A percentile compares a stretch with the other conserved stretches of the same genome.
These are phyloP conservation scores for Celastrina argiolus DNA, from an alignment of 2,888 invertebrate species.

Conservation along the genomic window DNA sequence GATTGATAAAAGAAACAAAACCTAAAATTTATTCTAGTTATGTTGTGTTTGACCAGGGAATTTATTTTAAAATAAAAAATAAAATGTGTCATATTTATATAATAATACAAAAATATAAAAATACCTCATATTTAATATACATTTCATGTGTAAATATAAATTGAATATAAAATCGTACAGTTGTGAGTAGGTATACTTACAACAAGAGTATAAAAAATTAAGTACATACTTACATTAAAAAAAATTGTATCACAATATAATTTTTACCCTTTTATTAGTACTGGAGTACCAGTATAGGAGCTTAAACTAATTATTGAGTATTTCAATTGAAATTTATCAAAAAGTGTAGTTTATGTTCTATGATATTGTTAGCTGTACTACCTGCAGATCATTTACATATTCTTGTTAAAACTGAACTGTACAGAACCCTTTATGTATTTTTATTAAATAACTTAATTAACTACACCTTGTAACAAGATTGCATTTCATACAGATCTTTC, in stretches of 20 bases:
- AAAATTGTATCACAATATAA: no score
- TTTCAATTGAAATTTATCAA: not conserved
- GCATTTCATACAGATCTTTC: not conserved
- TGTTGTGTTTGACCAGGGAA: not conserved
- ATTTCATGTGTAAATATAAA: slow-evolving; percentile 3
- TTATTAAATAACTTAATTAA: not conserved
- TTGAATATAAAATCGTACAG: slow-evolving; percentile 26
- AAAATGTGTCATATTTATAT: slow-evolving; percentile 29
- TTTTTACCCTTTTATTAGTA: not conserved
- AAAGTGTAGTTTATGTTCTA: not conserved
- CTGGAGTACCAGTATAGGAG: not conserved
- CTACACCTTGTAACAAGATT: not conserved
- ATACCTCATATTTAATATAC: slow-evolving; percentile 27
- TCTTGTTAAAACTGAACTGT: not conserved
- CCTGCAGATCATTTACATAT: not conserved
- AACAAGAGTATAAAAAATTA: slow-evolving; percentile 3
- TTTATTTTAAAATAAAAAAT: slow-evolving; percentile 19
- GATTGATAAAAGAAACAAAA: not conserved
- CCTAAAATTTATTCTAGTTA: not conserved
- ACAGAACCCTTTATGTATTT: not conserved
- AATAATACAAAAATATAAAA: slow-evolving; percentile 26
- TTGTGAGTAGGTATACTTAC: no score
- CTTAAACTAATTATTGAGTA: not conserved
- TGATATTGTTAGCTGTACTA: not conserved
- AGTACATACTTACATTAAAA: no score